A percentile compares a stretch with the other conserved stretches of the same genome.
Evolutionary conservation across 2,797 vertebrate genomes (phyloP).

Genomic region (Sarcophilus harrisii): DNA sequence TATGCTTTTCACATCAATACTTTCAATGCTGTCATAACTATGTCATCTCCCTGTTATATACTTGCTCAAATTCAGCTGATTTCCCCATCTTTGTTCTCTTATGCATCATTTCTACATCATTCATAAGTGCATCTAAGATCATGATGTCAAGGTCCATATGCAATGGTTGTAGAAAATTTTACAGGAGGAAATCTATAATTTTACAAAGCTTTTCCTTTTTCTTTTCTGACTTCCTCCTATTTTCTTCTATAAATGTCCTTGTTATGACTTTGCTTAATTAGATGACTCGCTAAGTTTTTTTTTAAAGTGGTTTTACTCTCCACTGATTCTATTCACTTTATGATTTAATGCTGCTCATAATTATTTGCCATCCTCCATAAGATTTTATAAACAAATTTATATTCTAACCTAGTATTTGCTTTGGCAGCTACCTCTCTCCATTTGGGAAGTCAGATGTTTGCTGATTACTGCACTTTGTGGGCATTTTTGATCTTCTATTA

Average conservation of each 20-base stretch:
- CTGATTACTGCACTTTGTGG: neutral
- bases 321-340: neutral
- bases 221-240: neutral
- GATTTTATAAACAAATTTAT: neutral
- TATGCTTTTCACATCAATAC: neutral
- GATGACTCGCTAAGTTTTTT: neutral
- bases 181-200: too few relatives aligned
- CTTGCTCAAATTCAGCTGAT: neutral
- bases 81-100: neutral
- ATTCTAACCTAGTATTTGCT: neutral
- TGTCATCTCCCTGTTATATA: neutral
- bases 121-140: neutral
- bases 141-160: neutral
- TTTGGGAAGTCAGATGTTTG: neutral
- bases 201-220: neutral
- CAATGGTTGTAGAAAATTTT: neutral
- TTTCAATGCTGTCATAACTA: neutral
- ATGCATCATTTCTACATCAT: neutral
- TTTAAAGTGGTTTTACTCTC: slow-evolving; percentile 1
- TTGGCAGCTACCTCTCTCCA: neutral
- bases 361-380: neutral
- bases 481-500: neutral
- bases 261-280: neutral
- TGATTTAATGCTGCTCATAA: neutral
- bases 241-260: neutral